Evolutionary conservation across 2,888 invertebrate genomes (phyloP).

Genomic region (Mongoloraphidia duomilia): DNA sequence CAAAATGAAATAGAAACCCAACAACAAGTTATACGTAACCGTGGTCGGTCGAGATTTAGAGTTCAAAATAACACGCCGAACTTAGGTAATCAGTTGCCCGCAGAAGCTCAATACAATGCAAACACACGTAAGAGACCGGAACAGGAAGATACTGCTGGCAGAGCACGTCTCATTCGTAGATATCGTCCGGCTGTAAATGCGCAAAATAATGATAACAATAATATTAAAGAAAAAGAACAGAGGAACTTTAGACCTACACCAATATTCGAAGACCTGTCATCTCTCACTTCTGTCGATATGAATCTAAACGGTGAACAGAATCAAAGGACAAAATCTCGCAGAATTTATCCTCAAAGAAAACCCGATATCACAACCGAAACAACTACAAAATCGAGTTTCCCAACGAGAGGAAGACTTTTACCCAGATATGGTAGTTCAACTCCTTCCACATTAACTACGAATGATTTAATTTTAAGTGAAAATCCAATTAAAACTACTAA

Average conservation of each 20-base stretch:
- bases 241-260: slow-evolving; percentile 26
- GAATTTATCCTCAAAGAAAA: too few species aligned
- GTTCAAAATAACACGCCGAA: not conserved
- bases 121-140: not conserved
- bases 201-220: not conserved
- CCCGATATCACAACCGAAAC: too few species aligned
- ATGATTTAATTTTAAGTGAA: too few species aligned
- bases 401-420: too few species aligned
- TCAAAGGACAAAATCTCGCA: too few species aligned
- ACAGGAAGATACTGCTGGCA: not conserved
- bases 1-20: slow-evolving; percentile 6
- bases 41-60: not conserved
- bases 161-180: not conserved
- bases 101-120: not conserved
- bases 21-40: not conserved
- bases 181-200: not conserved
- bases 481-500: too few species aligned
- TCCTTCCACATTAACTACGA: too few species aligned
- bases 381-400: too few species aligned
- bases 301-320: slow-evolving; percentile 4
- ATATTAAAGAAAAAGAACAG: slow-evolving; percentile 5
- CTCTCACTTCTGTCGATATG: slow-evolving; percentile 37
- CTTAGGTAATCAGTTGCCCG: not conserved
- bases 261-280: slow-evolving; percentile 34
- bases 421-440: too few species aligned